Percentiles rank a stretch among this genome's conserved stretches.
These are phyloP conservation scores for Tachyglossus aculeatus DNA, from an alignment of 2,797 vertebrate genomes.

Conservation along the genomic window DNA sequence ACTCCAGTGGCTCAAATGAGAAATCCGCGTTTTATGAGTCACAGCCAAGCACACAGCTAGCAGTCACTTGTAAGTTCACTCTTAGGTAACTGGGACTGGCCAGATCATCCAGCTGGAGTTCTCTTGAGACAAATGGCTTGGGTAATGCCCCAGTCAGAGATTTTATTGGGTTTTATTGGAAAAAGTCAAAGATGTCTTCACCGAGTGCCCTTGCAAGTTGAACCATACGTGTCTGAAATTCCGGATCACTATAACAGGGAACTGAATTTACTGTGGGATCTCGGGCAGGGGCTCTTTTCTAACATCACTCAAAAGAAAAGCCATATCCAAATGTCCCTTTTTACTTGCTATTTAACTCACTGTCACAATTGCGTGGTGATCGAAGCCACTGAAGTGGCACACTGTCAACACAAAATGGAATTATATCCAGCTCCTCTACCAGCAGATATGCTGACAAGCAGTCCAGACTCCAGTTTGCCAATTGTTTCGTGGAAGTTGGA, in stretches of 20 bases:
- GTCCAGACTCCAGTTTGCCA: background rate
- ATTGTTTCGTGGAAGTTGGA: background rate
- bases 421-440: background rate
- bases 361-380: no score
- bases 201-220: background rate
- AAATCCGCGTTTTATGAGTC: background rate
- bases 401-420: background rate
- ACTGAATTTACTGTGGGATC: background rate
- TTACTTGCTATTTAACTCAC: constrained; percentile 6
- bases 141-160: background rate
- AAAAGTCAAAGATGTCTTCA: background rate
- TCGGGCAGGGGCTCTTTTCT: background rate
- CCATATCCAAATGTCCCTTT: background rate
- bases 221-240: background rate
- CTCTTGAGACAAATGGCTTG: background rate
- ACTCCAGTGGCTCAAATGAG: background rate
- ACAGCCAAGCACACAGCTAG: background rate
- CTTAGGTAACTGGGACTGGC: background rate
- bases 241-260: constrained; percentile 4
- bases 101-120: background rate
- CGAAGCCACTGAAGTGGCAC: background rate
- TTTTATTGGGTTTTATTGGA: background rate
- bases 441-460: background rate
- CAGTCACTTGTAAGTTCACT: background rate
- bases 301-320: background rate